These are phyloP conservation scores for Simalia tracyae DNA, from an alignment of 2,797 vertebrate genomes.

Conservation along the genomic window DNA sequence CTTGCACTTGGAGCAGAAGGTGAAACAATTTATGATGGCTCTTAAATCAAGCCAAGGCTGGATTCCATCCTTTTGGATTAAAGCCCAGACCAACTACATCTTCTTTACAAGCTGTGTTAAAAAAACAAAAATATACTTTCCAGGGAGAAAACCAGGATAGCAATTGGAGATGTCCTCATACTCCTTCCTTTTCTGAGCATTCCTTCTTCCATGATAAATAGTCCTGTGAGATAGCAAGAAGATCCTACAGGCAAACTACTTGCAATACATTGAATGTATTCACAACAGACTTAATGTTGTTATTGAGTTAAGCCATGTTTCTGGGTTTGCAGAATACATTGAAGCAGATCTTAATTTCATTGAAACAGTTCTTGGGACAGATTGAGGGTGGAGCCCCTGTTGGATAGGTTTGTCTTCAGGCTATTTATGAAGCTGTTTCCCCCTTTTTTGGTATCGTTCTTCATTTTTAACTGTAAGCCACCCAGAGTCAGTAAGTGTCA, in stretches of 20 bases:
- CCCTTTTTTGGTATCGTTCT: background rate
- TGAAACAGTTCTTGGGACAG: background rate
- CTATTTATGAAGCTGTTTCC: background rate
- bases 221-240: background rate
- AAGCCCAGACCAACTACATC: constrained; percentile 14
- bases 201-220: background rate
- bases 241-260: background rate
- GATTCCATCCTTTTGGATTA: constrained; percentile 25
- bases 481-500: background rate
- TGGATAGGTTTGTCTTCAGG: background rate
- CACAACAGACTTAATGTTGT: background rate
- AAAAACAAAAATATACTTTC: background rate
- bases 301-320: background rate
- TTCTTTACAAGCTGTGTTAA: constrained; percentile 25
- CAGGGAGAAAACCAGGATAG: background rate
- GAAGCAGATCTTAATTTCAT: background rate
- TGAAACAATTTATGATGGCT: constrained; percentile 8
- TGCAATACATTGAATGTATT: background rate
- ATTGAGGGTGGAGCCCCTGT: background rate
- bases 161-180: background rate
- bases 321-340: background rate
- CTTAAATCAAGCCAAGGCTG: constrained; percentile 13
- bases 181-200: background rate
- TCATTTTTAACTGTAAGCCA: background rate
- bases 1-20: constrained; percentile 4